Evolutionary conservation across 2,888 invertebrate species (phyloP).

Genomic region (Eristalinus aeneus): DNA sequence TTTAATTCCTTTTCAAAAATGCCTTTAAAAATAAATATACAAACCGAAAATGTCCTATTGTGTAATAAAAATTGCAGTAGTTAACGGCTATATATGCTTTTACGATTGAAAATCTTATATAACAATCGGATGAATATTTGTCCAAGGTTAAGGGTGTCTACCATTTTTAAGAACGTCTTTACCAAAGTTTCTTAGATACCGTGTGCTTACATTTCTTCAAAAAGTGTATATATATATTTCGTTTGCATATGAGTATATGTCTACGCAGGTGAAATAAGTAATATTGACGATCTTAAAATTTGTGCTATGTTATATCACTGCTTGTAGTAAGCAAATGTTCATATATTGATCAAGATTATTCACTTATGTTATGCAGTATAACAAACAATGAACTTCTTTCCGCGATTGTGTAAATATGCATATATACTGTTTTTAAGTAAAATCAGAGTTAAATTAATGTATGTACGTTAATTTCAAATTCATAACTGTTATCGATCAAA

Average conservation of each 20-base stretch:
- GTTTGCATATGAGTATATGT: background rate
- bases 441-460: background rate
- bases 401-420: too few relatives aligned
- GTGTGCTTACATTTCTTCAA: too few relatives aligned
- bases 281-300: background rate
- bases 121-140: slow-evolving; percentile 22
- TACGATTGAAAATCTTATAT: slow-evolving; percentile 32
- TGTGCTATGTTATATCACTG: background rate
- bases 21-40: background rate
- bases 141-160: slow-evolving; percentile 10
- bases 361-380: background rate
- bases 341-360: background rate
- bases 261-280: background rate
- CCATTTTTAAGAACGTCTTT: slow-evolving; percentile 14
- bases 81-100: background rate
- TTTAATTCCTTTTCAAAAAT: too few relatives aligned
- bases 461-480: background rate
- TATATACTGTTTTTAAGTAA: too few relatives aligned
- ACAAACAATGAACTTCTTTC: background rate
- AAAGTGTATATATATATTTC: too few relatives aligned
- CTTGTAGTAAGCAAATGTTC: too few relatives aligned
- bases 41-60: background rate
- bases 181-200: background rate
- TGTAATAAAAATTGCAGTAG: background rate
- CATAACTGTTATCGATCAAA: slow-evolving; percentile 52